Base-by-base conservation (phyloP, 2,888 invertebrate genomes). In the Lycia hirtaria region DNA sequence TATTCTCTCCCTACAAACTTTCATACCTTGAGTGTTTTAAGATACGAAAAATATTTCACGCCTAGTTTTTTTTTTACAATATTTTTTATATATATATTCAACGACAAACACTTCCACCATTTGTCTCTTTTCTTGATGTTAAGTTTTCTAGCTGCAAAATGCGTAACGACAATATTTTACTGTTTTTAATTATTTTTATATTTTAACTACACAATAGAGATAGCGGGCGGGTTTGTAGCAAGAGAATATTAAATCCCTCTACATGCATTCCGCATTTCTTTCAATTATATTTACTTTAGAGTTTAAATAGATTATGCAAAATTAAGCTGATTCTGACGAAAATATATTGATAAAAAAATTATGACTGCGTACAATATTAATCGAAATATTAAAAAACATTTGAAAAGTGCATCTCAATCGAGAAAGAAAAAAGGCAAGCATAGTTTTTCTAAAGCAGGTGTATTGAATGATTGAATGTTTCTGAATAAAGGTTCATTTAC, bases 1-100 rank as follows among this genome's bases (percentile, higher is more conserved):
- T 65, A 65, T 73, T 69, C 58, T 68, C 65, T 69, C 72, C 60
- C 61, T 72, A 76, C 75, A 76, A 75, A 77, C 72, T 30, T 40
- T 26, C 10, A 26, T 30, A 9, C 45, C n/a, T 19, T 44, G 7
- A 44, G 6, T 26, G 40, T 26, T 5, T 14, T 20, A 12, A 26
- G 20, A 45, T 7, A 24, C 9, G 24, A 24, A 14, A 15, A 41
- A 24, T 4, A 41, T 26, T 15, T 26, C 7, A 41, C 41, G 15
- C 10, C 14, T 15, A 41, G 24, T 14, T 41, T 12, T 10, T 28
- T n/a, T 28, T 30, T 41, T 17, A 26, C 4, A 17, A 37, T 19
- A 19, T 50, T 41, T 41, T 41, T 15, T 41, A 15, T 9, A 24
- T n/a, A n/a, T n/a, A 6, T 20, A 4, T 26, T 10, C 4, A 28